These are phyloP conservation scores for Helleia helle DNA, from an alignment of 2,888 invertebrate species.

Conservation along the genomic window DNA sequence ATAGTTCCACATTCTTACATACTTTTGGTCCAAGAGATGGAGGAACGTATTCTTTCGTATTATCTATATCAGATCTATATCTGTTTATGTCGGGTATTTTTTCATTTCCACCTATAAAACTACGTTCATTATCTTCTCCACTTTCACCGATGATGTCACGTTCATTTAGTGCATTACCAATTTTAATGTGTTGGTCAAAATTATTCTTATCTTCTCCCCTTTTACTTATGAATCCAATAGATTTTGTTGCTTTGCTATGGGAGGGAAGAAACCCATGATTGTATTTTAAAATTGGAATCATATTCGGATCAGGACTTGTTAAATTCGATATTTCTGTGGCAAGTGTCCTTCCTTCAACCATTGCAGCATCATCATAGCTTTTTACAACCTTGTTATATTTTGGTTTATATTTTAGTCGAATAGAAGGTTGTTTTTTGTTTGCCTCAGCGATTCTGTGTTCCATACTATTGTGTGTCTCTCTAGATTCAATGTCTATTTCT, in stretches of 20 bases:
- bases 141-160: constrained; percentile 36
- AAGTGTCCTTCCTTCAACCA: constrained; percentile 35
- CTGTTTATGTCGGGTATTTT: constrained; percentile 50
- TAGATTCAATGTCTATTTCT: constrained; percentile 32
- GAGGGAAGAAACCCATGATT: constrained; percentile 50
- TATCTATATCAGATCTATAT: constrained; percentile 45
- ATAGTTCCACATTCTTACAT: constrained; percentile 49
- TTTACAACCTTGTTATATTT: constrained; percentile 31
- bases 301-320: constrained; percentile 32
- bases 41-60: constrained; percentile 29
- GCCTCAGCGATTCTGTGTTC: constrained; percentile 28
- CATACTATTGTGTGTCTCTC: constrained; percentile 22
- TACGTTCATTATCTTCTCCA: constrained; percentile 39
- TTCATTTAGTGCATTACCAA: constrained; percentile 59
- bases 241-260: constrained; percentile 19
- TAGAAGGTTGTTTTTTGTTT: constrained; percentile 33
- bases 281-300: constrained; percentile 44
- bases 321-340: constrained; percentile 44
- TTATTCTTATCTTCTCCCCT: constrained; percentile 21
- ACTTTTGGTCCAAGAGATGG: constrained; percentile 38
- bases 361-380: constrained; percentile 26
- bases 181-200: constrained; percentile 51
- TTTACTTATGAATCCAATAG: constrained; percentile 16
- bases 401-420: constrained; percentile 42
- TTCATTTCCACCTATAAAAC: constrained; percentile 50